Percentiles rank a stretch among this genome's conserved stretches.
Evolutionary conservation across 2,113 vertebrate genomes (phyloP).

Genomic region (Lepus europaeus): DNA sequence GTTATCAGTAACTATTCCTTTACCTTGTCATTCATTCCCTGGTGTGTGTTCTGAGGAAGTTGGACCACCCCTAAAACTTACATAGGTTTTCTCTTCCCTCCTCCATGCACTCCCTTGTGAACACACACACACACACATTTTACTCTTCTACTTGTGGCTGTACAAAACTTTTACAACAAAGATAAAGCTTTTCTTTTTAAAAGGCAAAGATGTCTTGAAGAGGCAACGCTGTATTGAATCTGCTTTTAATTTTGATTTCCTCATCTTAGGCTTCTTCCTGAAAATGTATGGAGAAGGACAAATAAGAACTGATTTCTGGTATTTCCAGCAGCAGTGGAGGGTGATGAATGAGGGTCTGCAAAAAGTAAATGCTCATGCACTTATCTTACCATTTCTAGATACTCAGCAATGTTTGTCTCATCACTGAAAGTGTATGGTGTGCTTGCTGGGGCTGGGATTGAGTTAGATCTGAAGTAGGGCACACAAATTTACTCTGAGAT

Average conservation of each 20-base stretch:
- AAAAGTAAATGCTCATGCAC: neutral
- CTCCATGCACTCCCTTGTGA: neutral
- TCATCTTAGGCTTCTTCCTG: neutral
- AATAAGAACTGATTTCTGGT: constrained; percentile 1
- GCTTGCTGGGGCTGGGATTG: neutral
- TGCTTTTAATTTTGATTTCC: constrained; percentile 23
- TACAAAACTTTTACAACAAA: neutral
- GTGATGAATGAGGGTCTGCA: neutral
- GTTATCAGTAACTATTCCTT: neutral
- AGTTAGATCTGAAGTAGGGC: neutral
- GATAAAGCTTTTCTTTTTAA: constrained; percentile 50
- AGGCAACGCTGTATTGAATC: neutral
- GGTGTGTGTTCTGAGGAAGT: neutral
- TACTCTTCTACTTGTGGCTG: neutral
- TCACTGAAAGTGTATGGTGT: neutral
- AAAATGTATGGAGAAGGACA: neutral
- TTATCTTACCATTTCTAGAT: neutral
- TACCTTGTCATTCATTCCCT: neutral
- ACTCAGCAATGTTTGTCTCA: neutral
- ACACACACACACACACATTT: neutral
- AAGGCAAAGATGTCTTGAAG: neutral
- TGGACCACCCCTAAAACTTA: neutral
- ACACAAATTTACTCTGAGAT: neutral
- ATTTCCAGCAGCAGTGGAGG: neutral
- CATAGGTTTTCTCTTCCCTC: neutral